phyloP scores from a whole-genome alignment of 2,797 vertebrate species.

The Coccyzus lansbergi region DNA sequence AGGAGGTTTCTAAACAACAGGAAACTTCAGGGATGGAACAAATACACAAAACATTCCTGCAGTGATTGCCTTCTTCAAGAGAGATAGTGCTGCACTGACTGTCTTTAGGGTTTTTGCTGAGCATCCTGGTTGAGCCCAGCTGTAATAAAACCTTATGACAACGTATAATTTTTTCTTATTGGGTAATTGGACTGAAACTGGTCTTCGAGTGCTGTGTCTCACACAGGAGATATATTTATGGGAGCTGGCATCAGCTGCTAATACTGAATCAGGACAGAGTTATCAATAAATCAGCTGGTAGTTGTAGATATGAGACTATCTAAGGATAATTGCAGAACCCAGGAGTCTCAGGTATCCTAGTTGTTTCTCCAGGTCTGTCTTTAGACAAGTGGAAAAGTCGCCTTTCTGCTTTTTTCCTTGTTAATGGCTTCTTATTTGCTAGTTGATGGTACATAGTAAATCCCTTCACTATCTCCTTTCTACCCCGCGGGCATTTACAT shows the following conservation, averaged over 20 bases:
- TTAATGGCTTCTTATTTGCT: neutral
- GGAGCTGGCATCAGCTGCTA: neutral
- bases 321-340: neutral
- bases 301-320: no score
- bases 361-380: neutral
- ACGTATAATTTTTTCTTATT: slow-evolving; percentile 9
- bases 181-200: neutral
- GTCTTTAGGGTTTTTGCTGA: neutral
- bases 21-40: slow-evolving; percentile 58
- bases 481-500: neutral
- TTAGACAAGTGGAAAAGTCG: neutral
- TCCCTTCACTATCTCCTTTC: neutral
- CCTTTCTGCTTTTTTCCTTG: neutral
- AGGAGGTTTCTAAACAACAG: slow-evolving; percentile 66
- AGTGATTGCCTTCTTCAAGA: slow-evolving; percentile 10
- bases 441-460: neutral
- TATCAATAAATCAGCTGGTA: neutral
- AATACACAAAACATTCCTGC: slow-evolving; percentile 59
- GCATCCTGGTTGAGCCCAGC: neutral
- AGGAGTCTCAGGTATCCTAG: neutral
- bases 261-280: neutral
- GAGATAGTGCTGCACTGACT: fast-evolving
- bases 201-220: neutral
- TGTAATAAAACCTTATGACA: slow-evolving; percentile 8
- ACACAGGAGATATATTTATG: neutral